Evolutionary conservation across 2,888 invertebrate species (phyloP), one percentile per base, ranked within the genome.

Genomic region (Pemphredon lugubris): DNA sequence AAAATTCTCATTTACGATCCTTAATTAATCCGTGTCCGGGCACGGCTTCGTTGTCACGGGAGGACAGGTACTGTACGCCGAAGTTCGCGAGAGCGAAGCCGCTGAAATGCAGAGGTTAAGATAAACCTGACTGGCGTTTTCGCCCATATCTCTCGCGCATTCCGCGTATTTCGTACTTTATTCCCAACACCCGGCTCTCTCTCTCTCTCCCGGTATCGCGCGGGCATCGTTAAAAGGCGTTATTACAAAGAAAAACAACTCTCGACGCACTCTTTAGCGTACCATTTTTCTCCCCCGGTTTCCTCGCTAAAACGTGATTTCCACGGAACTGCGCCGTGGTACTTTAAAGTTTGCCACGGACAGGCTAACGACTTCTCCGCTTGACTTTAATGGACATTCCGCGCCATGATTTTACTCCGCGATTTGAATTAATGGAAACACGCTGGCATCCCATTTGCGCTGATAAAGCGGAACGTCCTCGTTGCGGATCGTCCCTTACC

Each of bases 371-470:
- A 79, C 79, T 77, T 79, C 71, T 60, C 70, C 66, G 70, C 67
- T 73, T 51, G 70, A 76, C 72, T 80, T 81, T 79, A 79, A 79
- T 79, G 77, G 77, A 69, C 81, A 82, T 77, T 78, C 83, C 83
- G 64, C 74, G 70, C 65, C 77, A 68, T 82, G 84, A 81, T 80
- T 83, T 82, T 82, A 73, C 70, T 72, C 76, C 80, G 79, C 83
- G 85, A 86, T 84, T 84, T 84, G 83, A 85, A 87, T 87, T 87
- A 86, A 87, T 87, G 86, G 85, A 86, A 86, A 86, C 87, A 86
- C 81, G 84, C 75, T 61, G 81, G 72, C 75, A 64, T 77, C 60
- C 73, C 72, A 70, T 75, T 73, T 69, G 73, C 75, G 69, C 75
- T 68, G 81, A 81, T 77, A 80, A 79, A 75, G 63, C 79, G 66